A percentile compares a stretch with the other conserved stretches of the same genome.
phyloP scores from a whole-genome alignment of 2,797 vertebrate genomes.

The Hylomyscus alleni region DNA sequence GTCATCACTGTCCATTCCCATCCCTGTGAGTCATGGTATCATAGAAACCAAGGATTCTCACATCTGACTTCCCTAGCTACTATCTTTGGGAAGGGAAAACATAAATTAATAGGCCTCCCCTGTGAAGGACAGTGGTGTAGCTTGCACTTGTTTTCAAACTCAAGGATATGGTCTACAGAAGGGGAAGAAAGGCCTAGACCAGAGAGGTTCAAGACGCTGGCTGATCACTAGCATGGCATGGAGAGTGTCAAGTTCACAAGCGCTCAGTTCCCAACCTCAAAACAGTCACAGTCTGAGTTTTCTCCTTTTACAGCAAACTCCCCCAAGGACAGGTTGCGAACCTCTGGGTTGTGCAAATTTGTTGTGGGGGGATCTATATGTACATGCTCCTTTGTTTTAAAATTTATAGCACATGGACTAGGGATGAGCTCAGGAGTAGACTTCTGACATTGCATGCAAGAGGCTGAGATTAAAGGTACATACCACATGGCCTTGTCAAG shows the following conservation, averaged over 20 bases:
- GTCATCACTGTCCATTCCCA: not conserved
- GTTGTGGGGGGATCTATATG: not conserved
- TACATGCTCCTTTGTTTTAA: not conserved
- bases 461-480: not conserved
- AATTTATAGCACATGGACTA: not conserved
- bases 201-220: not conserved
- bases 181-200: not conserved
- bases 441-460: not conserved
- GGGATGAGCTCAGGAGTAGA: not conserved
- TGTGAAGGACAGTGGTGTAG: not conserved
- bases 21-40: not conserved
- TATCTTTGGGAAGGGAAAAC: not conserved
- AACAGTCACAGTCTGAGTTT: not conserved
- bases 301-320: not conserved
- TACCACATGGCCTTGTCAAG: not conserved
- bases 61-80: not conserved
- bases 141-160: not conserved
- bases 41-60: not conserved
- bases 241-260: not conserved
- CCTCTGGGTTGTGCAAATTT: accelerated
- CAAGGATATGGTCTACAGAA: not conserved
- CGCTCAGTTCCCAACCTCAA: not conserved
- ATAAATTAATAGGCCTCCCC: not conserved
- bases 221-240: not conserved
- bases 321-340: not conserved